phyloP scores from a whole-genome alignment of 2,888 invertebrate genomes.

The Cistogaster globosa region DNA sequence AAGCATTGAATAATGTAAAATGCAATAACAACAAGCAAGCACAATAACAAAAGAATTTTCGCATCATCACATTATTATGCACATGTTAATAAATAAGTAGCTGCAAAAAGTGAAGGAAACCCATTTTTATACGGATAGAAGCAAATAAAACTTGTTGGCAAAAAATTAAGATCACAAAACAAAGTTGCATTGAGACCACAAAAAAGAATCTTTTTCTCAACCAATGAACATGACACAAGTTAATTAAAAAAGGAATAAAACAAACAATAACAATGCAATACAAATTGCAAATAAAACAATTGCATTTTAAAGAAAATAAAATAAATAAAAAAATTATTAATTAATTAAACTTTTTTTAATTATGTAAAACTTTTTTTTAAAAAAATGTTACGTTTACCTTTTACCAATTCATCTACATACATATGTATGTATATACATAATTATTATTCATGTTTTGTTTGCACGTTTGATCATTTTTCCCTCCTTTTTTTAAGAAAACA shows the following conservation, averaged over 20 bases:
- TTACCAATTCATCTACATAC: too few relatives aligned
- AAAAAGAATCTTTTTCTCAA: slow-evolving; percentile 10
- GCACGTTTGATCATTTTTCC: too few relatives aligned
- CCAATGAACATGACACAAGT: slow-evolving; percentile 17
- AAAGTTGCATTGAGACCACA: slow-evolving; percentile 44
- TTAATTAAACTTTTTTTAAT: too few relatives aligned
- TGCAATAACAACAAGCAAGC: slow-evolving; percentile 28
- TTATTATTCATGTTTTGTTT: too few relatives aligned
- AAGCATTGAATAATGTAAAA: slow-evolving; percentile 63
- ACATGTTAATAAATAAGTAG: slow-evolving; percentile 59
- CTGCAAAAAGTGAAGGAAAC: slow-evolving; percentile 47
- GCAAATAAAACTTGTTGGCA: slow-evolving; percentile 51
- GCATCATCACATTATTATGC: slow-evolving; percentile 57
- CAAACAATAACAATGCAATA: background rate
- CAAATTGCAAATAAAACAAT: slow-evolving; percentile 29
- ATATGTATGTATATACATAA: too few relatives aligned
- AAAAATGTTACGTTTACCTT: too few relatives aligned
- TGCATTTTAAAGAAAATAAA: slow-evolving; percentile 39
- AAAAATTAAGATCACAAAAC: slow-evolving; percentile 54
- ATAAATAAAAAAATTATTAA: too few relatives aligned
- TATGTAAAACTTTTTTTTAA: too few relatives aligned
- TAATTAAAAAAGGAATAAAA: background rate
- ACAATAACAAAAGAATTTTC: background rate
- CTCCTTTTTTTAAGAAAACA: too few relatives aligned
- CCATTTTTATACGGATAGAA: slow-evolving; percentile 40